Evolutionary conservation across 1,140 invertebrate species (phyloP).

Genomic region (honey bee (Apis mellifera)): Amel_HAv3.1 CM009932.2:13800001-13800500

Average conservation of each 20-base stretch:
- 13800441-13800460: conserved; percentile 10
- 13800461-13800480: not conserved
- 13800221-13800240: too few species aligned
- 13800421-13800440: not conserved
- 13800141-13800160: too few species aligned
- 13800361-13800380: conserved; percentile 1
- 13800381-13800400: conserved; percentile 27
- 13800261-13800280: too few species aligned
- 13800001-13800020: not conserved
- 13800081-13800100: too few species aligned
- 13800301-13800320: conserved; percentile 48
- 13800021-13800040: not conserved
- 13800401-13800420: conserved; percentile 14
- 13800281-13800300: conserved; percentile 53
- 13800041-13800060: not conserved
- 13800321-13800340: conserved; percentile 25
- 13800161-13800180: too few species aligned
- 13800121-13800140: too few species aligned
- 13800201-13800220: too few species aligned
- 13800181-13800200: too few species aligned
- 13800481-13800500: not conserved
- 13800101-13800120: too few species aligned
- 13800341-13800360: not conserved
- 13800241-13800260: too few species aligned
- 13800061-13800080: not conserved